These are phyloP conservation scores for Cettia cetti DNA, from an alignment of 2,113 vertebrate genomes.

Conservation along the genomic window DNA sequence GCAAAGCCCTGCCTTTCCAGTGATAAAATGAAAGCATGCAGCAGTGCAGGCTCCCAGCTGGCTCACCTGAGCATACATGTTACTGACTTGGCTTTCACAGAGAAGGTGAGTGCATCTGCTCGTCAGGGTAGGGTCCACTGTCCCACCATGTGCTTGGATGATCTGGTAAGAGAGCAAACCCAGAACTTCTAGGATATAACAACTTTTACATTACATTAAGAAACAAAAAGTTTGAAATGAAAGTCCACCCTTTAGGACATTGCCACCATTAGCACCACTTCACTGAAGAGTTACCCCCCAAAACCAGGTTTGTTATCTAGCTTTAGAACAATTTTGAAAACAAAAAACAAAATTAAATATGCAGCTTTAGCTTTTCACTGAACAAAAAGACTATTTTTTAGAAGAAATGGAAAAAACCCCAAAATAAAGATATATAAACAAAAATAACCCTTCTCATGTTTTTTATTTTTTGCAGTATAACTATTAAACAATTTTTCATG, in stretches of 20 bases:
- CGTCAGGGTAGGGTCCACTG: constrained; percentile 86
- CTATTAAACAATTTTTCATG: constrained; percentile 9
- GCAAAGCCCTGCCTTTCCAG: neutral
- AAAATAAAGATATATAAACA: neutral
- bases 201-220: neutral
- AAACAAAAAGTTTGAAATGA: neutral
- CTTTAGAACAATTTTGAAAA: neutral
- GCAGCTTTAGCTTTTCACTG: neutral
- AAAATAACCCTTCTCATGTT: neutral
- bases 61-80: constrained; percentile 92
- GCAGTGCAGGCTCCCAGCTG: neutral
- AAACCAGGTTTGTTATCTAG: neutral
- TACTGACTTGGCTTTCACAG: constrained; percentile 97
- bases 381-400: neutral
- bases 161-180: constrained; percentile 73
- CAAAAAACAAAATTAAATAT: neutral
- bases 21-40: neutral
- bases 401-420: neutral
- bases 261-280: neutral
- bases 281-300: neutral
- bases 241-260: neutral
- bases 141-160: constrained; percentile 90
- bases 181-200: neutral
- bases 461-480: neutral
- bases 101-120: constrained; percentile 92